Conservation (phyloP, 2,888 invertebrate genomes). For the Thereva unica region DNA sequence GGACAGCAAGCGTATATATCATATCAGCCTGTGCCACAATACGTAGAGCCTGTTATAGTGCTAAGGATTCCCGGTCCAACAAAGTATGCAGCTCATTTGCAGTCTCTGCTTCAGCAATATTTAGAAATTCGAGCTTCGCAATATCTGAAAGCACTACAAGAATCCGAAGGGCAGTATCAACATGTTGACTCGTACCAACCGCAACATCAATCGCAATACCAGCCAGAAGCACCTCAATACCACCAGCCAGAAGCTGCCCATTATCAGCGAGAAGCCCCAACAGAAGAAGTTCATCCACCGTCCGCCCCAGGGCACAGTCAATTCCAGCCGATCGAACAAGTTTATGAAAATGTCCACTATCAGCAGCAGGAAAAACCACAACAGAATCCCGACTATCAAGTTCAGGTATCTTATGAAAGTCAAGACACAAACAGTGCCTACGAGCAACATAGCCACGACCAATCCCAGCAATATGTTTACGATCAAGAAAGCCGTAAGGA, state of each 20-base stretch:
- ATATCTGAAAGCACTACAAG: conserved; percentile 54
- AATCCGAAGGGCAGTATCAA: conserved; percentile 51
- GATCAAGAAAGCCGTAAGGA: conserved; percentile 16
- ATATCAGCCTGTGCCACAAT: conserved; percentile 37
- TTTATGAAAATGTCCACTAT: conserved; percentile 20
- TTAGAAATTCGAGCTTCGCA: conserved; percentile 57
- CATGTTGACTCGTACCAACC: conserved; percentile 33
- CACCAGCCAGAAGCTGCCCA: not conserved
- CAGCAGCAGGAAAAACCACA: conserved; percentile 7
- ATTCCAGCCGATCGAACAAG: conserved; percentile 20
- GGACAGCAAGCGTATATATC: conserved; percentile 35
- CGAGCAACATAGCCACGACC: conserved; percentile 1
- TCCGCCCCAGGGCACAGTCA: not conserved
- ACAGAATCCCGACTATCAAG: conserved; percentile 17
- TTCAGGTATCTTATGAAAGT: conserved; percentile 6
- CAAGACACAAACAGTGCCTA: conserved; percentile 2
- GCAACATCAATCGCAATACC: conserved; percentile 37
- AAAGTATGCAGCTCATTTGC: conserved; percentile 57
- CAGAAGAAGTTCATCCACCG: not conserved
- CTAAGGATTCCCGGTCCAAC: conserved; percentile 56
- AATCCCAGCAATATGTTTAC: not conserved
- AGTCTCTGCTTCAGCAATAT: conserved; percentile 55
- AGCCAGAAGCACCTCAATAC: not conserved
- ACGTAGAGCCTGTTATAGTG: conserved; percentile 55
- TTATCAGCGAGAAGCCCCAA: conserved; percentile 34